A percentile compares a stretch with the other conserved stretches of the same genome.
Conservation (phyloP, 2,113 vertebrate species). For the Butastur rufipennis region DNA sequence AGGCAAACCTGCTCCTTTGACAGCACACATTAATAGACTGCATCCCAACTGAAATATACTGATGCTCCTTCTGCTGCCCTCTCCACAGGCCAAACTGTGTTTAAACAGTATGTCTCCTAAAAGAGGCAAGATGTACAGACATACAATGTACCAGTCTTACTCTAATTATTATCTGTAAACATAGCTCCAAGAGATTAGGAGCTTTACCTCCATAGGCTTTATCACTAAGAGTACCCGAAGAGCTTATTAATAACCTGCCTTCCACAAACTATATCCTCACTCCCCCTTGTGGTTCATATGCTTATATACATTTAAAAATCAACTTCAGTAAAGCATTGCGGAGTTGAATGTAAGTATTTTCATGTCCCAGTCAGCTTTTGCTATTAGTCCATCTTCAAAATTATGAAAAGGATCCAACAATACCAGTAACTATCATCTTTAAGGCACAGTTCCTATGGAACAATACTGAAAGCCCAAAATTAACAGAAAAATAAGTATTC, state of each 20-base stretch:
- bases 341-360: neutral
- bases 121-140: neutral
- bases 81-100: neutral
- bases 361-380: neutral
- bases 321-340: neutral
- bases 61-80: neutral
- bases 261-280: neutral
- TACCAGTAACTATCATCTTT: neutral
- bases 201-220: neutral
- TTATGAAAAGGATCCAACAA: neutral
- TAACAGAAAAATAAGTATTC: neutral
- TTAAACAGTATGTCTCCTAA: neutral
- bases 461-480: neutral
- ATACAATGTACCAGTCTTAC: neutral
- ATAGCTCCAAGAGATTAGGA: neutral
- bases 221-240: neutral
- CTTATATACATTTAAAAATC: neutral
- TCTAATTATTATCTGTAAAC: neutral
- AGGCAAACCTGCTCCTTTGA: neutral
- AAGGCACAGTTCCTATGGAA: neutral
- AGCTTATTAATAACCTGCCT: neutral
- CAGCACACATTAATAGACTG: neutral
- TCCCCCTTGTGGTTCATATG: slow-evolving; percentile 11
- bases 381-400: neutral
- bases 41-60: neutral